Evolutionary conservation across 2,113 vertebrate species (phyloP), one percentile per base, ranked within the genome.

Genomic region (Hyperopisus bebe): DNA sequence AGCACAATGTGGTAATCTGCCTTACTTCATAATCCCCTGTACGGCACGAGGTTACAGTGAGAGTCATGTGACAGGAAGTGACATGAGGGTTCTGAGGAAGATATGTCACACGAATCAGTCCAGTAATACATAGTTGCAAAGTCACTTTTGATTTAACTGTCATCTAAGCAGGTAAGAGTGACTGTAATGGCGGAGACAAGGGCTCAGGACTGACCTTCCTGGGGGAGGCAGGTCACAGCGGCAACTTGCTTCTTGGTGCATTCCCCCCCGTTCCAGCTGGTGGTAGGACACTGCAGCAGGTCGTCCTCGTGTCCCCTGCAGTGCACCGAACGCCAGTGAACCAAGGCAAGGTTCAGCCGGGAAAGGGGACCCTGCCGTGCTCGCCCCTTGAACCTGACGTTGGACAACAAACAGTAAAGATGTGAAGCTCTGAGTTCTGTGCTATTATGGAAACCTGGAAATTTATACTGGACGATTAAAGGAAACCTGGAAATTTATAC

Each of bases 281-380:
- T 95, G 94, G 95, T 97, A 83, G 95, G 94, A 93, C 97, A 99
- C 74, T 96, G 94, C 85, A 97, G 93, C 92, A 97, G 94, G 91
- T 96, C 97, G 91, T 95, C 94, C 94, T 98, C 97, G 42, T 97
- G 95, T 90, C 98, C 97, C 74, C 86, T 94, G 95, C 98, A 99
- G 90, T 86, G 95, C 51, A 97, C 96, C 3, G 96, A 93, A 88
- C 90, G 96, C 97, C 97, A 98, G 86, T 97, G 95, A 92, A 97
- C 42, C 50, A 96, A 96, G 92, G 94, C 91, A 91, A 93, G 91
- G 90, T 94, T 94, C 87, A 94, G 92, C 90, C 91, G 93, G 89
- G 97, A 95, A 89, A 98, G 90, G 0, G 94, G 93, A 88, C 93
- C 93, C 74, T 94, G 93, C 74, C 95, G 96, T 27, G 97, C 96